Percentiles rank a stretch among this genome's conserved stretches.
phyloP scores from a whole-genome alignment of 2,113 vertebrate genomes.

The Stegastes partitus region DNA sequence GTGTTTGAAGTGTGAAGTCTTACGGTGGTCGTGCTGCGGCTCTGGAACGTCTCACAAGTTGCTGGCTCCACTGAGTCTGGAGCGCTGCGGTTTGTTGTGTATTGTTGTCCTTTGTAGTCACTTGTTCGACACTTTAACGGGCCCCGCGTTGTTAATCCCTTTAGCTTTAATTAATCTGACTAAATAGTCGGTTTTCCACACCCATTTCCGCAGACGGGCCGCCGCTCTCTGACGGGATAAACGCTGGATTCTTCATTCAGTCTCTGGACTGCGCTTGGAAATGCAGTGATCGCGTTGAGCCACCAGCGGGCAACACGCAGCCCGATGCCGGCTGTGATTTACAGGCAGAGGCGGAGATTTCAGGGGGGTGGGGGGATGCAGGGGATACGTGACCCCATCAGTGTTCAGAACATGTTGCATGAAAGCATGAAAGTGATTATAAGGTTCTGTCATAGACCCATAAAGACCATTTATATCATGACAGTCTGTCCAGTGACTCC shows the following conservation, averaged over 20 bases:
- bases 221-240: not conserved
- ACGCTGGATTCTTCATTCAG: slow-evolving; percentile 32
- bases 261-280: not conserved
- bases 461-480: too few relatives aligned
- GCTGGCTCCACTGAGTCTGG: slow-evolving; percentile 86
- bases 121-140: slow-evolving; percentile 16
- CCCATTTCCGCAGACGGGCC: not conserved
- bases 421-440: too few relatives aligned
- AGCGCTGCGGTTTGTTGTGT: slow-evolving; percentile 51
- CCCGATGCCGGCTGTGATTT: not conserved
- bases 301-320: slow-evolving; percentile 40
- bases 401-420: too few relatives aligned
- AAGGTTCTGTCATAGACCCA: too few relatives aligned
- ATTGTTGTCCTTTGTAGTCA: slow-evolving; percentile 68
- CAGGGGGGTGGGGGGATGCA: too few relatives aligned
- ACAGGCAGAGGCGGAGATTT: not conserved
- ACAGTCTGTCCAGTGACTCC: too few relatives aligned
- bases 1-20: slow-evolving; percentile 28
- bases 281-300: not conserved
- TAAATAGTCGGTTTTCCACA: not conserved
- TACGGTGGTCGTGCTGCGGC: slow-evolving; percentile 79
- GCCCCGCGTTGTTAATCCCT: slow-evolving; percentile 14
- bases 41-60: slow-evolving; percentile 81
- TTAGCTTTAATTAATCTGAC: slow-evolving; percentile 20
- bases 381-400: too few relatives aligned